Evolutionary conservation across 2,888 invertebrate genomes (phyloP), one percentile per base, ranked within the genome.

Genomic region (Drosophila putrida): DNA sequence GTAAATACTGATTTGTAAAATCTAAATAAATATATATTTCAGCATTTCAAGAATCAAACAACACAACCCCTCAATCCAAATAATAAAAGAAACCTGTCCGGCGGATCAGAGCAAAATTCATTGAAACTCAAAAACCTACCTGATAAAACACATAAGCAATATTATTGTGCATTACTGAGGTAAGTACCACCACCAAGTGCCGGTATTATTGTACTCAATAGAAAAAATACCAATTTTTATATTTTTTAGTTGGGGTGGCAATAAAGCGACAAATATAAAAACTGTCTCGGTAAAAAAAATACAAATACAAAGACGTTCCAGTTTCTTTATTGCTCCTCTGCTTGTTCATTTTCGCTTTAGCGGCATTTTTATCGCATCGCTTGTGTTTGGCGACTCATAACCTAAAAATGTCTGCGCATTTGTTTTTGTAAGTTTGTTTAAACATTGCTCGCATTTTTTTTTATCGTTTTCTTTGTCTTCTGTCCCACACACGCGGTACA

Each of bases 401-500:
- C 88, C 89, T 88, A 49, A 86, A 88, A 88, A 71, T 65, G 41
- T 58, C 58, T 75, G 64, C 61, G 57, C 53, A 43, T 59, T 79
- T 79, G 64, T 71, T 88, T 69, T 85, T 85, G 80, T 77, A 85
- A 71, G 65, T 83, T 83, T 88, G 80, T 88, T 84, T 88, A 82
- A 83, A 75, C 61, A 71, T 55, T 36, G 55, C 55, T 43, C 39
- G 60, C 62, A n/a, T 20, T 20, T 2, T 75, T 59, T 66, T 76
- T 70, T 75, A 62, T 86, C 71, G 68, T 63, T 65, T 87, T 81
- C 82, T 88, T 83, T 83, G 86, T 83, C 20, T 20, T 82, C 82
- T 53, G 15, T 46, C 33, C 36, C 60, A 80, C 77, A 82, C 82
- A 83, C 86, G 83, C 86, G 83, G 83, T 88, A 69, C 36, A 71